Percentiles rank a stretch among this genome's conserved stretches.
These are phyloP conservation scores for Stigmatopora nigra DNA, from an alignment of 2,113 vertebrate species.

Conservation along the genomic window DNA sequence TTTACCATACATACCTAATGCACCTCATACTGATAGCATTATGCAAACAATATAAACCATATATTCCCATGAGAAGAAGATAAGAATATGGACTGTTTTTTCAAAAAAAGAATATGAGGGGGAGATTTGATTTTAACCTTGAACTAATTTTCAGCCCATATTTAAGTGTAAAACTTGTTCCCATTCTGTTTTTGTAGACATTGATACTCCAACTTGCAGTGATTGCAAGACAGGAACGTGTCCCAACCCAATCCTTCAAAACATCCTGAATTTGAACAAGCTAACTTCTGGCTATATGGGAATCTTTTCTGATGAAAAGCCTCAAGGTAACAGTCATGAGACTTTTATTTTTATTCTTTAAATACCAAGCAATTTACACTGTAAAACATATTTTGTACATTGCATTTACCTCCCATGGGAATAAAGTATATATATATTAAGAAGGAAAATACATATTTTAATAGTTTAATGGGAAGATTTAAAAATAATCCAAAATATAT, in stretches of 20 bases:
- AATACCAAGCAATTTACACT: not conserved
- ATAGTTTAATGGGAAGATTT: too few relatives aligned
- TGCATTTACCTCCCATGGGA: not conserved
- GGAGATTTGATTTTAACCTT: not conserved
- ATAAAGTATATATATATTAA: too few relatives aligned
- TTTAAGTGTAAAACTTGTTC: not conserved
- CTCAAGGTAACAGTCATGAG: constrained; percentile 44
- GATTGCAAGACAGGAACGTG: constrained; percentile 61
- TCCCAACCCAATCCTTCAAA: constrained; percentile 53
- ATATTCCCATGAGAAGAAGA: not conserved
- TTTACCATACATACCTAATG: not conserved
- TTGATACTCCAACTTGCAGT: constrained; percentile 60
- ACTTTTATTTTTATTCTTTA: not conserved
- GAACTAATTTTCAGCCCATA: not conserved
- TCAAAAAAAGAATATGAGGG: too few relatives aligned
- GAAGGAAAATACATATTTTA: too few relatives aligned
- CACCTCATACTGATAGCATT: not conserved
- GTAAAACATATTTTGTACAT: not conserved
- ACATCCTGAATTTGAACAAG: constrained; percentile 52
- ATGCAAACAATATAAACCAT: not conserved
- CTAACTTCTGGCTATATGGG: constrained; percentile 72
- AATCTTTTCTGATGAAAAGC: constrained; percentile 48
- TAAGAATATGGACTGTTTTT: not conserved
- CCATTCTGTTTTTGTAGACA: constrained; percentile 31
- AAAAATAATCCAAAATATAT: too few relatives aligned